Base-by-base conservation (phyloP, 2,797 vertebrate species). In the Gymnopithys bicolor region DNA sequence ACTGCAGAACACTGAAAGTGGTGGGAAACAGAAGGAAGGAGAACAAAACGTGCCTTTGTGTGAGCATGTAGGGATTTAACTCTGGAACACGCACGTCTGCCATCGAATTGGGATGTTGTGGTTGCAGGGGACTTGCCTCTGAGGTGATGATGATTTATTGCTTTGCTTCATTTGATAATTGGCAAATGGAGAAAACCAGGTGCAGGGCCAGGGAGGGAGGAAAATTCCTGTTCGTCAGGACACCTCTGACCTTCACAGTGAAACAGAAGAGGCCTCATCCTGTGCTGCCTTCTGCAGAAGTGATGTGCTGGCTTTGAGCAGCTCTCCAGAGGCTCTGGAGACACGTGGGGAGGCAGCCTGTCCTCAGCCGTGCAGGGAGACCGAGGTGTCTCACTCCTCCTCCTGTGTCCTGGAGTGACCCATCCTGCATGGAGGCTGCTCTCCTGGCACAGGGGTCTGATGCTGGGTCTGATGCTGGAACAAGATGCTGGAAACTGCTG, bases 111-210 rank as follows among this genome's bases (percentile, higher is more conserved):
- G 53, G 58, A 85, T 63, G 62, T 64, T 0, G 4, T 43, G 64
- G 55, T 56, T 71, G 59, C 84, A 84, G 43, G 37, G 62, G n/a
- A 62, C 39, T 71, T 49, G n/a, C 83, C 74, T 79, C 62, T 58
- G 69, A 90, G 33, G 46, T 58, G 90, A 53, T 77, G 60, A 84
- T 88, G 92, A 92, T 95, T 95, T 93, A 95, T 91, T 81, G 77
- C 88, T 64, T 8, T 75, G 74, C 66, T 75, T 95, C 59, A 27
- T 75, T 33, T 87, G 67, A 35, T 87, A 92, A 89, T 58, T 88
- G 92, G 86, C 55, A 94, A 88, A 78, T 32, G 74, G 73, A 93
- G 84, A 88, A 78, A 94, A 55, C 7, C 88, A 95, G 81, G 74
- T 89, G 88, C 74, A n/a, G 77, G 63, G 27, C 66, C 60, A 52